Evolutionary conservation across 2,888 invertebrate genomes (phyloP), one percentile per base, ranked within the genome.

Genomic region (Epinotia brunnichana): DNA sequence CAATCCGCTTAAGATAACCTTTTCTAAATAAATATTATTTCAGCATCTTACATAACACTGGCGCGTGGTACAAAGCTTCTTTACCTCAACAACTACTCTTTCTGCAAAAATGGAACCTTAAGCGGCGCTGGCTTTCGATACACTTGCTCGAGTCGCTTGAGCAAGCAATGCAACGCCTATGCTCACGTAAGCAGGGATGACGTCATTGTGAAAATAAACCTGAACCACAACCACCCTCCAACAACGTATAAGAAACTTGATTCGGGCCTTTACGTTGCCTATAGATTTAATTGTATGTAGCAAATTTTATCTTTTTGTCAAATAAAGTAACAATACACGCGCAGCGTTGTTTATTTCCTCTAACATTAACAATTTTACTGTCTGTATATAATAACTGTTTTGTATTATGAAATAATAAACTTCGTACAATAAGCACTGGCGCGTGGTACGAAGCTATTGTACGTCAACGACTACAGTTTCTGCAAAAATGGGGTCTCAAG

Each of bases 101-200:
- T 44, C 29, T 63, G 19, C 17, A 17, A 15, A 3, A 51, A 51
- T 2, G 29, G 82, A 80, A 0, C 73, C 2, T 48, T 81, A 76
- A 73, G 1, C 76, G 4, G 78, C 70, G 74, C 13, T 75, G 76
- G 77, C 0, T 21, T 41, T 15, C 60, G 78, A 10, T 79, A 77
- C 51, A 63, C 68, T 4, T 79, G 80, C 61, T 79, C 81, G 3
- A 76, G 73, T 13, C 41, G 59, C 0, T 0, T 41, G 1, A 71
- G 75, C 7, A 76, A 75, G 54, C 17, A 56, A 15, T 70, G 69
- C 62, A 63, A 19, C 4, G 62, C 69, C 19, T 63, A 19, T 56
- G 69, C 56, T 56, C 61, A 63, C 11, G 62, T 70, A n/a, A 56
- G 13, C 62, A 48, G 29, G 29, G 21, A 70, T 21, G 48, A 56